A percentile compares a stretch with the other conserved stretches of the same genome.
Conservation (phyloP, 2,888 invertebrate genomes). For the Brachylomia viminalis region DNA sequence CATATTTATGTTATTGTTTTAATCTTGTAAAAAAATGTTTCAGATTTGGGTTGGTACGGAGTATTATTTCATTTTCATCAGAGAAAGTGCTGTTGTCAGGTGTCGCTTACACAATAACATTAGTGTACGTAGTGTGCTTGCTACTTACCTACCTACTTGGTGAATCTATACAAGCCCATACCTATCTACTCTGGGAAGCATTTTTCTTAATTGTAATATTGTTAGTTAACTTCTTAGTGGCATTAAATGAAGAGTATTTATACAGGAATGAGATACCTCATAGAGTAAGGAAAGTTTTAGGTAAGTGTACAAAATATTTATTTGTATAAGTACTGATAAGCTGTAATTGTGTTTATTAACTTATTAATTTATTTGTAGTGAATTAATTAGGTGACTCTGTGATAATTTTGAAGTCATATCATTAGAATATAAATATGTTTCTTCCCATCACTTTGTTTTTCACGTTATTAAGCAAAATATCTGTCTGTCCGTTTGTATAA, state of each 20-base stretch:
- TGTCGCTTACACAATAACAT: slow-evolving; percentile 85
- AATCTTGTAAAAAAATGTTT: slow-evolving; percentile 65
- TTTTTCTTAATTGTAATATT: slow-evolving; percentile 84
- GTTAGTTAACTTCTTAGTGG: slow-evolving; percentile 84
- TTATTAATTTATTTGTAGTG: not conserved
- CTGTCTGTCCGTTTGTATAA: not conserved
- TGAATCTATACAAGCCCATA: slow-evolving; percentile 83
- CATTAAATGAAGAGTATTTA: slow-evolving; percentile 87
- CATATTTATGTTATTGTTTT: not conserved
- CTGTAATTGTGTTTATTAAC: not conserved
- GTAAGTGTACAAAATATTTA: slow-evolving; percentile 73
- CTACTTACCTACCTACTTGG: slow-evolving; percentile 84
- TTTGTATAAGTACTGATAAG: not conserved
- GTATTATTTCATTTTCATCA: slow-evolving; percentile 87
- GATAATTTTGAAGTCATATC: slow-evolving; percentile 2
- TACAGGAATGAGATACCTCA: slow-evolving; percentile 90
- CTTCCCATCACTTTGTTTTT: not conserved
- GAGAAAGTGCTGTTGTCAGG: slow-evolving; percentile 86
- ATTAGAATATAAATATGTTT: not conserved
- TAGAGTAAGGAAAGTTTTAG: slow-evolving; percentile 86
- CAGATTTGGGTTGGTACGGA: slow-evolving; percentile 80
- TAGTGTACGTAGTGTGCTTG: slow-evolving; percentile 83
- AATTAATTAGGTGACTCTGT: too few relatives aligned
- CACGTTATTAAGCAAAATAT: not conserved
- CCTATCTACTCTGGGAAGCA: slow-evolving; percentile 85